Evolutionary conservation across 2,113 vertebrate genomes (phyloP).

Genomic region (Pangasianodon hypophthalmus): DNA sequence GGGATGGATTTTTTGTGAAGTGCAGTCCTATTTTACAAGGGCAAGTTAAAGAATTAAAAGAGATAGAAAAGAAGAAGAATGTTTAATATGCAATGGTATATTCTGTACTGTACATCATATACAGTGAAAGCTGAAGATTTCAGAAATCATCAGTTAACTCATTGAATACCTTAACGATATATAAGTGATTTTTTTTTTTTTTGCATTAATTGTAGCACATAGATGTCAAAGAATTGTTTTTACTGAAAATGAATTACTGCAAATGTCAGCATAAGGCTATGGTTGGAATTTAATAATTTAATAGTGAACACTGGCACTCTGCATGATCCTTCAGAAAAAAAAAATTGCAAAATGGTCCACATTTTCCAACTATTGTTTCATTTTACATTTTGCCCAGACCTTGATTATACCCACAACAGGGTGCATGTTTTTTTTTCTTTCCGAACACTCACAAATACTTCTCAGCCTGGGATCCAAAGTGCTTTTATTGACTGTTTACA

Average conservation of each 20-base stretch:
- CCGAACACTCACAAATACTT: not conserved
- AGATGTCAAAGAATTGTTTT: not conserved
- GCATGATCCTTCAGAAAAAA: not conserved
- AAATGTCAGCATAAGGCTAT: not conserved
- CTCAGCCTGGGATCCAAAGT: not conserved
- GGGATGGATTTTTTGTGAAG: not conserved
- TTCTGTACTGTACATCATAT: not conserved
- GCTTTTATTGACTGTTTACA: slow-evolving; percentile 44
- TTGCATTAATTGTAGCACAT: not conserved
- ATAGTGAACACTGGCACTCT: not conserved
- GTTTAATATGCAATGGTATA: not conserved
- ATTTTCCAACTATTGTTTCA: not conserved
- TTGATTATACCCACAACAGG: not conserved
- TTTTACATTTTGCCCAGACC: not conserved
- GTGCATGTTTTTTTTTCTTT: not conserved
- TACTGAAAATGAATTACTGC: not conserved
- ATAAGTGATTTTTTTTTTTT: not conserved
- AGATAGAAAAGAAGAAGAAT: not conserved
- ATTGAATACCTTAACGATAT: not conserved
- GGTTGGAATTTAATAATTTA: not conserved
- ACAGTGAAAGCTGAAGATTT: not conserved
- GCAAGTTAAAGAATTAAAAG: not conserved
- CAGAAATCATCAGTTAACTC: not conserved
- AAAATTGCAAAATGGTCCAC: not conserved
- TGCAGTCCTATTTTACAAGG: not conserved